Conservation (phyloP, 2,797 vertebrate genomes). For the Gymnothorax reevesii region DNA sequence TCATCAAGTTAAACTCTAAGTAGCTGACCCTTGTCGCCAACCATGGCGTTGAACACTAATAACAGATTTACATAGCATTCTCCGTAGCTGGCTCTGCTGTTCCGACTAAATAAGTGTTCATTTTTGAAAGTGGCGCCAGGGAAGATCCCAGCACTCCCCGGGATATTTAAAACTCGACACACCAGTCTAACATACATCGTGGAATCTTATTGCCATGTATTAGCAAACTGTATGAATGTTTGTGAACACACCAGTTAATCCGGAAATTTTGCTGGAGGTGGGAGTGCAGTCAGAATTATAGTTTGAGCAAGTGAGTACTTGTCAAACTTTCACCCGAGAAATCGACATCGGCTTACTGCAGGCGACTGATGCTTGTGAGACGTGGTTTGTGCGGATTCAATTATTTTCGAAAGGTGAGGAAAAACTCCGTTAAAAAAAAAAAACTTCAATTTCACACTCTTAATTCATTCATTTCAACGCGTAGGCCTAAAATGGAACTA, state of each 20-base stretch:
- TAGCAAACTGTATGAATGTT: neutral
- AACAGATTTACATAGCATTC: too few relatives aligned
- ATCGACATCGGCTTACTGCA: neutral
- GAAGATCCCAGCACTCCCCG: neutral
- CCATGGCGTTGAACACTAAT: too few relatives aligned
- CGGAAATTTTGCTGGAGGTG: neutral
- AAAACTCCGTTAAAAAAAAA: neutral
- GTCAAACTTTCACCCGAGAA: neutral
- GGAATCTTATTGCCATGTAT: neutral
- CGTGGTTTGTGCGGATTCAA: neutral
- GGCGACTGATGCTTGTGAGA: neutral
- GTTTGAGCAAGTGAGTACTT: neutral
- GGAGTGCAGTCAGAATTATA: neutral
- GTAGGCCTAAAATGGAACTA: neutral
- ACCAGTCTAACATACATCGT: neutral
- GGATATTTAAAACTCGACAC: neutral
- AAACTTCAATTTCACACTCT: neutral
- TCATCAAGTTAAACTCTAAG: too few relatives aligned
- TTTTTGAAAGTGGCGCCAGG: too few relatives aligned
- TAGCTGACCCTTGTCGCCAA: too few relatives aligned
- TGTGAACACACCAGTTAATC: neutral
- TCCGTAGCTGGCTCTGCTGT: neutral
- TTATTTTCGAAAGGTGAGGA: neutral
- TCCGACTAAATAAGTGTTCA: neutral
- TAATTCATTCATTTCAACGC: constrained; percentile 18